Conservation (phyloP, 1,140 invertebrate genomes). For the Caenorhabditis tropicalis region DNA sequence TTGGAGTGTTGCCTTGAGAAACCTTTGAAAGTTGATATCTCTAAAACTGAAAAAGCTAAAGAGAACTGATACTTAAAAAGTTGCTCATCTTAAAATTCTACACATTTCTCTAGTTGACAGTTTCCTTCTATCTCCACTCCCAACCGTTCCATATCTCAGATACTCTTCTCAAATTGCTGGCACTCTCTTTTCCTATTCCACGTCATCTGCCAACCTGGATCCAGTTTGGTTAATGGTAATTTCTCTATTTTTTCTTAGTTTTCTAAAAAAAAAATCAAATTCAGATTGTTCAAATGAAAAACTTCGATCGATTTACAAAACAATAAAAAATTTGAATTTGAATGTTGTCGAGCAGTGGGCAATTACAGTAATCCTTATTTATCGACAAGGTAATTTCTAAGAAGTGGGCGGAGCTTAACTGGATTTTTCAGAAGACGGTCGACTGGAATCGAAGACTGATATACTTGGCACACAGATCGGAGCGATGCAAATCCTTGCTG, state of each 20-base stretch:
- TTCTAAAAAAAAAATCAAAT: too few relatives aligned
- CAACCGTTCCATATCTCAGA: too few relatives aligned
- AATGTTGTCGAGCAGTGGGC: slow-evolving; percentile 32
- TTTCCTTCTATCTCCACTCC: too few relatives aligned
- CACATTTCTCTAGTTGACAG: too few relatives aligned
- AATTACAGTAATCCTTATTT: neutral
- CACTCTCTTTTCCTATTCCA: slow-evolving; percentile 41
- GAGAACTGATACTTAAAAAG: too few relatives aligned
- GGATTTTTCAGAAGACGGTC: slow-evolving; percentile 2
- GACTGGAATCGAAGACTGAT: neutral
- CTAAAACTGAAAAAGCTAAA: too few relatives aligned
- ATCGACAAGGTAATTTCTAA: neutral
- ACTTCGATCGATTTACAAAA: neutral
- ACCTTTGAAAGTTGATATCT: too few relatives aligned
- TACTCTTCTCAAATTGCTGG: slow-evolving; percentile 45
- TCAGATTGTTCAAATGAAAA: slow-evolving; percentile 11
- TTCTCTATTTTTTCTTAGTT: too few relatives aligned
- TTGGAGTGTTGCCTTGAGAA: too few relatives aligned
- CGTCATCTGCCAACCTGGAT: neutral
- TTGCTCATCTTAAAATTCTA: too few relatives aligned
- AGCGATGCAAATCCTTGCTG: slow-evolving; percentile 7
- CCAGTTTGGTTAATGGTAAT: neutral
- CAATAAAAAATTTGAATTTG: neutral
- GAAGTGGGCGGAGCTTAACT: neutral
- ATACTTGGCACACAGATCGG: neutral